Evolutionary conservation across 2,113 vertebrate species (phyloP), one percentile per base, ranked within the genome.

Genomic region (Silurus meridionalis): DNA sequence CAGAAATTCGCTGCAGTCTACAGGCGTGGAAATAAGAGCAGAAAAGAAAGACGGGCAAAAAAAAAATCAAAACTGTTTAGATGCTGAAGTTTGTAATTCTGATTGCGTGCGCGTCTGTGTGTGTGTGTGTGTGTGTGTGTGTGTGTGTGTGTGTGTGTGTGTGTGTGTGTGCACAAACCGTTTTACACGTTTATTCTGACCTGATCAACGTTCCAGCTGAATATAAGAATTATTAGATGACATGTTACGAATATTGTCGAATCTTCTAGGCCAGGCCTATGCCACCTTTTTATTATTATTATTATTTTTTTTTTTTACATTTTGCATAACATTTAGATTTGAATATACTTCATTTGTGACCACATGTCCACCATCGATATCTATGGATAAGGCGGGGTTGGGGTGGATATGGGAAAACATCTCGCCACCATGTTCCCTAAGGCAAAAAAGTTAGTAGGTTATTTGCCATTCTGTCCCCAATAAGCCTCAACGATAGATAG

Each of bases 361-460:
- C 48, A 66, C 15, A 23, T 79, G 6, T 4, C n/a, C 50, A 17
- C 7, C 7, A 25, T n/a, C 60, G n/a, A 19, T 50, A 37, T 37
- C 37, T 37, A 37, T 37, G 37, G 37, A 37, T 37, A 37, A 37
- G 37, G 37, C 37, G 37, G 37, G 37, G 37, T 37, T 37, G 37
- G 37, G 37, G 37, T 37, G 37, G 37, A 37, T 37, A 37, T 37
- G 37, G 48, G 37, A 15, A n/a, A 14, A 77, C 52, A 77, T 63
- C 71, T 71, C 14, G 4, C 28, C 28, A 69, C 25, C 13, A 17
- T 37, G 66, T 15, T 28, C 72, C 69, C 69, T 75, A n/a, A 53
- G 72, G 37, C 37, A 37, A 19, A 74, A 85, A 85, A 85, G 84
- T 85, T 69, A 10, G 8, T 15, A 77, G 57, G 74, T 25, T 37